Base-by-base conservation (phyloP, 2,888 invertebrate genomes). In the Mimumesa dahlbomi region DNA sequence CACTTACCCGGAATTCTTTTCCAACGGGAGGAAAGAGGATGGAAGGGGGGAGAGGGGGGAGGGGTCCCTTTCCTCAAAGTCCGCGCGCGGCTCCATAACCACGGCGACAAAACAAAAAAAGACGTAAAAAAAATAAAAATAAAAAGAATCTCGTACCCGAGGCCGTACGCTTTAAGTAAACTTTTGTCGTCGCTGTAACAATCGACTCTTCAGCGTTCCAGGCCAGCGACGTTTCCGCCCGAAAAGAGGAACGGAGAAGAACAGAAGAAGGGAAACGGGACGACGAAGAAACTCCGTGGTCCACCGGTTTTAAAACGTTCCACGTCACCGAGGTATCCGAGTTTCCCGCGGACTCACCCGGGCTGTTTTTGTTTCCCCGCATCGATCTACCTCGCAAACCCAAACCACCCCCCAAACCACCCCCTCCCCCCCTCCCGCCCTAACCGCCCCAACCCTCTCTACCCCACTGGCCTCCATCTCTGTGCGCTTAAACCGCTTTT, bases 311-410 rank as follows among this genome's bases (percentile, higher is more conserved):
- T 56, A 72, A 72, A 67, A 72, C 52, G 62, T 56, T 58, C 56
- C 50, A 58, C 25, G 78, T 77, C 77, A 75, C 68, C 56, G 61
- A 42, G 65, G 65, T 68, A 69, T 77, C 70, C 65, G 50, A 57
- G 73, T 71, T 69, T 67, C 66, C n/a, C 43, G 38, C 38, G 40
- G 19, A 43, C 36, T 56, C 52, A 57, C 58, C 69, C 4, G 25
- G 61, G 54, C 50, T 64, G 62, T 62, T 66, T 73, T 73, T 77
- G 64, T 67, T 61, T 57, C 16, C n/a, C 22, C 6, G 9, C 57
- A 53, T 58, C 59, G 65, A 62, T 58, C 13, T 29, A 22, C 6
- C 7, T 42, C 9, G 38, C 14, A 6, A 34, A 42, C 36, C 66
- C 14, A 6, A 34, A 42, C 36, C 66, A 36, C 13, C 52, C 16